phyloP scores from a whole-genome alignment of 2,888 invertebrate species.

The Metalampra italica region DNA sequence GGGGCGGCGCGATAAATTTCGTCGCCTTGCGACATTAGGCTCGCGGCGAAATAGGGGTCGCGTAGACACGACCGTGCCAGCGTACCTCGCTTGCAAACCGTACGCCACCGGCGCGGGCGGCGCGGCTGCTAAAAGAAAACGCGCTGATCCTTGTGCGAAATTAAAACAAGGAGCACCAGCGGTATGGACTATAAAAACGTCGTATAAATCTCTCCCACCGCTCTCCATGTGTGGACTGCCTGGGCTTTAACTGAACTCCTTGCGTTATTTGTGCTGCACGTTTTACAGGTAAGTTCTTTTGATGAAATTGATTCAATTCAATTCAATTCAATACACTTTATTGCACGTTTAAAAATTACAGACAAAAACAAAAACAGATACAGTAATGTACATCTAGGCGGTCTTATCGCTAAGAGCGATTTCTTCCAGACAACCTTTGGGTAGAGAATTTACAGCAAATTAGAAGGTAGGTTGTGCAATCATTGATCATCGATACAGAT shows the following conservation, averaged over 20 bases:
- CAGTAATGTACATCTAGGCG: too few relatives aligned
- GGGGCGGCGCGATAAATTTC: conserved; percentile 76
- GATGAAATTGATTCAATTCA: conserved; percentile 48
- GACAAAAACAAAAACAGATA: too few relatives aligned
- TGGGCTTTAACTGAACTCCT: conserved; percentile 49
- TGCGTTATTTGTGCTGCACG: conserved; percentile 52
- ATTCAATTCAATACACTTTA: too few relatives aligned
- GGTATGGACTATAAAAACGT: conserved; percentile 67
- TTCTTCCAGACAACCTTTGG: too few relatives aligned
- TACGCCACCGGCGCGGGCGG: too few relatives aligned
- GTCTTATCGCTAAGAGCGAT: too few relatives aligned
- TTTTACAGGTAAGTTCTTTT: conserved; percentile 46
- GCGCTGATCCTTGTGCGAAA: conserved; percentile 65
- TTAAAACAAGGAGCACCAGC: conserved; percentile 72
- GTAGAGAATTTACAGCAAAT: too few relatives aligned
- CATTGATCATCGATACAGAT: not conserved
- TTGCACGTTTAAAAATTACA: too few relatives aligned
- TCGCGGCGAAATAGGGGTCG: conserved; percentile 52
- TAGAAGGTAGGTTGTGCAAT: too few relatives aligned
- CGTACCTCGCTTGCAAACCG: too few relatives aligned
- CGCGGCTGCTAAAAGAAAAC: conserved; percentile 34
- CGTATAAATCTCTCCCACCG: conserved; percentile 56
- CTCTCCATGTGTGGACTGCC: conserved; percentile 56
- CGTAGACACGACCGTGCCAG: conserved; percentile 25
- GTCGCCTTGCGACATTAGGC: conserved; percentile 67